Percentiles rank a stretch among this genome's conserved stretches.
These are phyloP conservation scores for Gymnosoma rotundatum DNA, from an alignment of 2,888 invertebrate species.

Conservation along the genomic window DNA sequence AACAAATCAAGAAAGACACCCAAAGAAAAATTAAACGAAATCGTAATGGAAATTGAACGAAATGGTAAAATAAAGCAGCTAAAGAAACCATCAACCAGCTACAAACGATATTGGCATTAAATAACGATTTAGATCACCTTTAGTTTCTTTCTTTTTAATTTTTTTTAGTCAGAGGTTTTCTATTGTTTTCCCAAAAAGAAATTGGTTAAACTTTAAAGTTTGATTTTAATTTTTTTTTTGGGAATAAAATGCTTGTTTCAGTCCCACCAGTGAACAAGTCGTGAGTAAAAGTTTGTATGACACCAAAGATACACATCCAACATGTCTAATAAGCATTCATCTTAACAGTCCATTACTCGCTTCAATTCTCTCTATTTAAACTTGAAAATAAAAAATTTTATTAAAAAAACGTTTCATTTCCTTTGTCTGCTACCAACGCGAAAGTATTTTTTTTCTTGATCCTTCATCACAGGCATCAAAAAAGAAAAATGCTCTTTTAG, in stretches of 20 bases:
- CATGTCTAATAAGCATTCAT: constrained; percentile 31
- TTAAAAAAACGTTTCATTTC: not conserved
- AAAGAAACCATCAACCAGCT: constrained; percentile 51
- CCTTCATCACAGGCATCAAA: not conserved
- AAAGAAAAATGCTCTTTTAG: not conserved
- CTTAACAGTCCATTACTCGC: not conserved
- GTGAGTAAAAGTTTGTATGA: constrained; percentile 68
- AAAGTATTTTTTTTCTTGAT: constrained; percentile 51
- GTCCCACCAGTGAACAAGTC: constrained; percentile 36
- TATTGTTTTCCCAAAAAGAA: constrained; percentile 38
- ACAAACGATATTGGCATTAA: constrained; percentile 54
- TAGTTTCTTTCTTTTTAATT: not conserved
- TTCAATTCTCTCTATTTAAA: not conserved
- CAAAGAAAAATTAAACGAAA: constrained; percentile 3
- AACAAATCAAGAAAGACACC: not conserved
- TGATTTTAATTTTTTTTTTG: constrained; percentile 10
- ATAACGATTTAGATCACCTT: constrained; percentile 67
- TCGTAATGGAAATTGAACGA: constrained; percentile 1
- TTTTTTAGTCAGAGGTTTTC: not conserved
- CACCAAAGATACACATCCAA: constrained; percentile 62
- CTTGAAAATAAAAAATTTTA: constrained; percentile 5
- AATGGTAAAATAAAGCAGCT: constrained; percentile 49
- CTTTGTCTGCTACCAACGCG: not conserved
- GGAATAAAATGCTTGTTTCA: too few species aligned
- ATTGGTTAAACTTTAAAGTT: not conserved